phyloP scores from a whole-genome alignment of 2,113 vertebrate species.

The Bufo bufo region DNA sequence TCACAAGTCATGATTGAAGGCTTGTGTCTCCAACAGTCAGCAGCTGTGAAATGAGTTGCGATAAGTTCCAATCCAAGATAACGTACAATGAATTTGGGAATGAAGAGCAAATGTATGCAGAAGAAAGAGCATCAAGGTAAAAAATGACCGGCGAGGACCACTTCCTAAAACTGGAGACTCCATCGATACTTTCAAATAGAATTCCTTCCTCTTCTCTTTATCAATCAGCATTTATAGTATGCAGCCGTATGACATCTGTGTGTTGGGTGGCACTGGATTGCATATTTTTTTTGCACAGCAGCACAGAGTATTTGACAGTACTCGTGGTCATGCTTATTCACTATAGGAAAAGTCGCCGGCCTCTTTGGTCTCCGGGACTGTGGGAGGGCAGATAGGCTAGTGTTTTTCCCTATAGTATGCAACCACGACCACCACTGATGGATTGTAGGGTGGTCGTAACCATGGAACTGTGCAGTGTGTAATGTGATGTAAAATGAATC shows the following conservation, averaged over 20 bases:
- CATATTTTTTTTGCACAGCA: too few relatives aligned
- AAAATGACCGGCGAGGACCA: neutral
- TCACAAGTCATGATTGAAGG: conserved; percentile 88
- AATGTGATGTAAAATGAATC: too few relatives aligned
- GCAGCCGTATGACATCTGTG: neutral
- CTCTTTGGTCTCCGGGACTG: too few relatives aligned
- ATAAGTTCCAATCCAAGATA: conserved; percentile 54
- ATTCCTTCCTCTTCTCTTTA: neutral
- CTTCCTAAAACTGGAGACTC: neutral
- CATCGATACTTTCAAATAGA: neutral
- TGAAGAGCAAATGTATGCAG: conserved; percentile 17
- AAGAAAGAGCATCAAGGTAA: conserved; percentile 10
- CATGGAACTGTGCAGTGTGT: too few relatives aligned
- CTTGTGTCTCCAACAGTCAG: conserved; percentile 85
- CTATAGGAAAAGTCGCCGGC: too few relatives aligned
- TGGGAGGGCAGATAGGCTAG: too few relatives aligned
- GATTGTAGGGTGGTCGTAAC: too few relatives aligned
- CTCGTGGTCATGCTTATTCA: too few relatives aligned
- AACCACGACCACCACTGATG: too few relatives aligned
- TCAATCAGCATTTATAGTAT: neutral
- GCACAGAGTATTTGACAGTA: too few relatives aligned
- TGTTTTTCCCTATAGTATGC: too few relatives aligned
- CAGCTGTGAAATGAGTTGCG: conserved; percentile 74
- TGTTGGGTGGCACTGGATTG: neutral
- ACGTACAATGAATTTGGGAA: conserved; percentile 30